phyloP scores from a whole-genome alignment of 2,797 vertebrate genomes.

The Moxostoma hubbsi region DNA sequence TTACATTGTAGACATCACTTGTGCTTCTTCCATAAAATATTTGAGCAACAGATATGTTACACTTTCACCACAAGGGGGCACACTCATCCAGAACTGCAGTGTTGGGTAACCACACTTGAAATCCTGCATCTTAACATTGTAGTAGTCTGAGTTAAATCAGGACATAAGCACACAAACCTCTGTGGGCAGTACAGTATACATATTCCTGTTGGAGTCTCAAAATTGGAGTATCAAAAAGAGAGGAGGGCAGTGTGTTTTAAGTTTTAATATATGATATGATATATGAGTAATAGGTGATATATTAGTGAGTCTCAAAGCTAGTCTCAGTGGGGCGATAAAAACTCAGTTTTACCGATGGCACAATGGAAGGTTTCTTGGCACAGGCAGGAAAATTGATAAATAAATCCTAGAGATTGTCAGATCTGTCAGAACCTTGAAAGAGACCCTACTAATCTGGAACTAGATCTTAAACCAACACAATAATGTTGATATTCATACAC shows the following conservation, averaged over 20 bases:
- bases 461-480: background rate
- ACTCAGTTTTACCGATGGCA: background rate
- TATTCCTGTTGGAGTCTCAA: background rate
- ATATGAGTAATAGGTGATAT: background rate
- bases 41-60: background rate
- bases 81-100: background rate
- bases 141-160: background rate
- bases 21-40: too few relatives aligned
- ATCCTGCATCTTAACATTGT: too few relatives aligned
- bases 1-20: background rate
- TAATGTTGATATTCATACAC: conserved; percentile 3
- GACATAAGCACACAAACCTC: background rate
- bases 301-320: background rate
- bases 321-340: background rate
- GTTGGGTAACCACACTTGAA: background rate
- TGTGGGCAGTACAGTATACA: background rate
- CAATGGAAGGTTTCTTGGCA: background rate
- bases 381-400: background rate
- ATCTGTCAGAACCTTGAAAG: background rate
- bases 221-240: background rate
- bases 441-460: background rate
- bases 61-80: conserved; percentile 42
- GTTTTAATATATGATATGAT: background rate
- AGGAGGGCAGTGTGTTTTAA: background rate
- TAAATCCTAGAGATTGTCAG: background rate